Base-by-base conservation (phyloP, 2,113 vertebrate species). In the Ondatra zibethicus region DNA sequence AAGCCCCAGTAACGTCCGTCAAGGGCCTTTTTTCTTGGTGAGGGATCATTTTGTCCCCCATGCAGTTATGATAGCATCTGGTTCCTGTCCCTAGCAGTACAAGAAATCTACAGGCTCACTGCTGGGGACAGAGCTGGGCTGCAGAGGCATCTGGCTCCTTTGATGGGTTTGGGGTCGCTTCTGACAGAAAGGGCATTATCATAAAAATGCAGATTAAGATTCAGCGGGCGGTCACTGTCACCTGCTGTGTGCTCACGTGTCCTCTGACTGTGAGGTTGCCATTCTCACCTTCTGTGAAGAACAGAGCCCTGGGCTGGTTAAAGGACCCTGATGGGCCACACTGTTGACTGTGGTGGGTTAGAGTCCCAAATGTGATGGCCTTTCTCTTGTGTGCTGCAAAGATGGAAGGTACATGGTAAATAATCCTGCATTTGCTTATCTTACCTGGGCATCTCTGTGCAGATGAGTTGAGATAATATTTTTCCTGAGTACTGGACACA, bases 41-140 rank as follows among this genome's bases (percentile, higher is more conserved):
- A 96, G 97, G 97, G 77, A 94, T 76, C 95, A 89, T 95, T 97
- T 97, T 97, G n/a, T 96, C 84, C 3, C 42, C 39, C 70, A 76
- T 33, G 29, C 96, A 95, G 97, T 98, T 98, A 97, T 61, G 81
- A 97, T 89, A 98, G 96, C 98, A 98, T 98, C 97, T 98, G 98
- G 94, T 97, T 98, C 97, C 94, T 97, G 98, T 98, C 97, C 97
- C 97, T 98, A 97, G 95, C 97, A 97, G 94, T 95, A 90, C 45
- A 81, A 61, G 77, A 97, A 97, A 95, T 97, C 96, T 92, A 86
- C 93, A 94, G 97, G 92, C 98, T 47, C 70, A 86, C 96, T 88
- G 97, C 94, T 68, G 17, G 39, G 68, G 85, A 80, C 92, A 80
- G 88, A 96, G 61, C 78, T 45, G 21, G 87, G 11, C 88, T 72